phyloP scores from a whole-genome alignment of 2,113 vertebrate species.

The Platichthys stellatus region DNA sequence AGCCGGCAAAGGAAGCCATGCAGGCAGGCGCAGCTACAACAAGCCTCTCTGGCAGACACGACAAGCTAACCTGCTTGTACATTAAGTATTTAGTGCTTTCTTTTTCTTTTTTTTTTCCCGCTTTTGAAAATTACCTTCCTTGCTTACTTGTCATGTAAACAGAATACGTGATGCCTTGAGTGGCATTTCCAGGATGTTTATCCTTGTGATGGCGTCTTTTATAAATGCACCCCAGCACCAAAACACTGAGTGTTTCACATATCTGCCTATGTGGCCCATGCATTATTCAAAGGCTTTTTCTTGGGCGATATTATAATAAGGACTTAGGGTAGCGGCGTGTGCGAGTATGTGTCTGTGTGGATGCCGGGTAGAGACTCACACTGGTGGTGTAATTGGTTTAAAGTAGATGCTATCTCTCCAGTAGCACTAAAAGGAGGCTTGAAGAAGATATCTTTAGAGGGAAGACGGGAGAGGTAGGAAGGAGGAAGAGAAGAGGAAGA shows the following conservation, averaged over 20 bases:
- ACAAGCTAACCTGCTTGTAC: conserved; percentile 78
- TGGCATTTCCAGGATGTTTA: conserved; percentile 82
- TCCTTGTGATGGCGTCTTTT: conserved; percentile 77
- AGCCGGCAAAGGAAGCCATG: conserved; percentile 60
- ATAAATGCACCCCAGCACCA: conserved; percentile 69
- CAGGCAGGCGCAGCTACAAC: conserved; percentile 63
- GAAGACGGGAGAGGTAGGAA: conserved; percentile 49
- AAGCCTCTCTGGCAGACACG: conserved; percentile 71
- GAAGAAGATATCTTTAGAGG: conserved; percentile 74
- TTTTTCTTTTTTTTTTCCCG: conserved; percentile 30
- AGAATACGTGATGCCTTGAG: conserved; percentile 82
- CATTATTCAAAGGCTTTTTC: conserved; percentile 84
- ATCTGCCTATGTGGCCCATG: conserved; percentile 79
- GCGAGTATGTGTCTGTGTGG: conserved; percentile 36
- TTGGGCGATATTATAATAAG: conserved; percentile 81
- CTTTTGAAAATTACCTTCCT: conserved; percentile 83
- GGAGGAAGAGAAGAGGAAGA: conserved; percentile 36
- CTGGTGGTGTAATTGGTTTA: conserved; percentile 84
- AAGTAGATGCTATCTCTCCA: conserved; percentile 80
- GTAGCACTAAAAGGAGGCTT: conserved; percentile 75
- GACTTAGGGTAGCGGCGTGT: conserved; percentile 58
- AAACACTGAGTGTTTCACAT: conserved; percentile 76
- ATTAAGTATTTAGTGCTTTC: conserved; percentile 84
- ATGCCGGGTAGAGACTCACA: conserved; percentile 56
- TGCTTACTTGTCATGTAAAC: conserved; percentile 84